A percentile compares a stretch with the other conserved stretches of the same genome.
phyloP scores from a whole-genome alignment of 2,888 invertebrate genomes.

The Sesia bembeciformis region DNA sequence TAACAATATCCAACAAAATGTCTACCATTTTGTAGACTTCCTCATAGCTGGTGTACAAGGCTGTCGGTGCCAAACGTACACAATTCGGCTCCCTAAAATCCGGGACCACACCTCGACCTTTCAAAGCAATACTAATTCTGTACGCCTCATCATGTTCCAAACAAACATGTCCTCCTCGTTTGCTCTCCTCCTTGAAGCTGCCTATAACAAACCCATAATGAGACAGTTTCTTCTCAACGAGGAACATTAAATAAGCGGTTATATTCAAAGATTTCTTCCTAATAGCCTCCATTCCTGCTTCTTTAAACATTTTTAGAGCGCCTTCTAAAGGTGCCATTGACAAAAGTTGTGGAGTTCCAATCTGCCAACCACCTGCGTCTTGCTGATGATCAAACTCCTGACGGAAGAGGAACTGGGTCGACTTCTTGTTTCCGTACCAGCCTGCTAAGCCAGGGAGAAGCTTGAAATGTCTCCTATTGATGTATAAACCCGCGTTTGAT shows the following conservation, averaged over 20 bases:
- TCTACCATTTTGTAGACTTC: conserved; percentile 46
- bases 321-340: conserved; percentile 54
- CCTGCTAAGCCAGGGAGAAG: conserved; percentile 44
- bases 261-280: conserved; percentile 51
- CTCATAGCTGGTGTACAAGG: conserved; percentile 48
- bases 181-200: conserved; percentile 35
- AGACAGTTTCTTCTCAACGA: conserved; percentile 37
- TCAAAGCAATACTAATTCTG: conserved; percentile 44
- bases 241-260: conserved; percentile 51
- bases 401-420: conserved; percentile 39
- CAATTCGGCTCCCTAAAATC: conserved; percentile 54
- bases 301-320: conserved; percentile 36
- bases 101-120: conserved; percentile 34
- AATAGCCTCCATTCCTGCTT: conserved; percentile 43
- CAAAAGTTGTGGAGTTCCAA: conserved; percentile 42
- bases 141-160: conserved; percentile 49
- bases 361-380: conserved; percentile 51
- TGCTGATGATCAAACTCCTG: conserved; percentile 53
- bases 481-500: conserved; percentile 39
- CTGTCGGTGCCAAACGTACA: conserved; percentile 42
- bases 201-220: conserved; percentile 42
- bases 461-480: conserved; percentile 47
- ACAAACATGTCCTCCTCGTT: conserved; percentile 52
- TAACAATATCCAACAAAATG: conserved; percentile 37
- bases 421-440: conserved; percentile 48